Base-by-base conservation (phyloP, 2,113 vertebrate genomes). In the Tupaia tana region DNA sequence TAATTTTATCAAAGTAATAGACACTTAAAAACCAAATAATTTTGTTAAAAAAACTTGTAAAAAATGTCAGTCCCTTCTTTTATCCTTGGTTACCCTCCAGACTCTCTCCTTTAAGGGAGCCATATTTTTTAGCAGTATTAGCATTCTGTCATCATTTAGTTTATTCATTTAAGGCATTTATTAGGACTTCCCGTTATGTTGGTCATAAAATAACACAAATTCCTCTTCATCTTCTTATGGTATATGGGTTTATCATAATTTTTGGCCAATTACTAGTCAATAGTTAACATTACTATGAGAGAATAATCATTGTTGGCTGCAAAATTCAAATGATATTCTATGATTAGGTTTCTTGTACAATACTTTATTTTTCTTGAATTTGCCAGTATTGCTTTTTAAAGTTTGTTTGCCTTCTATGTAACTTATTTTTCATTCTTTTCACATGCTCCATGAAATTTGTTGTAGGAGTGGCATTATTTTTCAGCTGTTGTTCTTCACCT, bases 281-380 rank as follows among this genome's bases (percentile, higher is more conserved):
- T 81, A 52, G 73, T 95, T 96, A 63, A 63, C 3, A 67, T 71
- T 77, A 61, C 75, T 52, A 0, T 78, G 91, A 86, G 29, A 90
- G 3, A 80, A 3, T 34, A 64, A 75, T 78, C 63, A 54, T 78
- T 86, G 2, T 85, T 94, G 16, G 34, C 11, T 84, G 24, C 12
- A 29, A 20, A 94, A 63, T 7, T 69, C 67, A 90, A 73, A 16
- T 89, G 69, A 84, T 67, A 16, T 71, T 11, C 10, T 86, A 11
- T 63, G 69, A 61, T 67, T 93, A 4, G 83, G 64, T 88, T 78
- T 93, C 16, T 75, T 74, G 64, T 52, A n/a, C 8, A 70, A 22
- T 12, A 4, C 73, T 95, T 86, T 84, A 8, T 54, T 94, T 91
- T 71, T 81, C 84, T 92, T 77, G 54, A 81, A 81, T 90, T 89